A percentile compares a stretch with the other conserved stretches of the same genome.
These are phyloP conservation scores for Acomys russatus DNA, from an alignment of 2,797 vertebrate species.

Conservation along the genomic window DNA sequence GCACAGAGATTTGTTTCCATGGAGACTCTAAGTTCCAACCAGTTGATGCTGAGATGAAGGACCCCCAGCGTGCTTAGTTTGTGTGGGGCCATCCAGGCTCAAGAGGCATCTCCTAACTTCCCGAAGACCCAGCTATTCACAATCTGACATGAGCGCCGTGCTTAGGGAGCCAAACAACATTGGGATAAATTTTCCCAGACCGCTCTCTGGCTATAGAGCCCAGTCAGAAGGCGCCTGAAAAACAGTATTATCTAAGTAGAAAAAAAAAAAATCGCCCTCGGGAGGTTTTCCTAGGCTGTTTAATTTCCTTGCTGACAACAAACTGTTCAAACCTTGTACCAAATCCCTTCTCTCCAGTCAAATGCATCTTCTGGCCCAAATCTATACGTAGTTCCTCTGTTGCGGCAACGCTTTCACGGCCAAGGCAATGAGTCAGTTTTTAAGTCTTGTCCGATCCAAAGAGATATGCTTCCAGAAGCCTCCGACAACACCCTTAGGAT, in stretches of 20 bases:
- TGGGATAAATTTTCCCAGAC: constrained; percentile 15
- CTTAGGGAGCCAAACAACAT: constrained; percentile 16
- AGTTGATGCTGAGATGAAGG: background rate
- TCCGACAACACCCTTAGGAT: constrained; percentile 53
- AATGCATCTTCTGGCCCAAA: constrained; percentile 54
- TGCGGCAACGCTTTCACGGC: constrained; percentile 8
- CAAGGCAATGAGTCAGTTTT: constrained; percentile 49
- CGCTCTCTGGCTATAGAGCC: background rate
- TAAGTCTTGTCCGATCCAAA: constrained; percentile 31
- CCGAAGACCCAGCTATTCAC: background rate
- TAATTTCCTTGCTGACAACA: constrained; percentile 40
- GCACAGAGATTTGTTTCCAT: background rate
- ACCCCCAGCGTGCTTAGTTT: background rate
- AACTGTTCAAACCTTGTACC: constrained; percentile 8
- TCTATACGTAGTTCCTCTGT: background rate
- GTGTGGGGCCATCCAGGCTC: background rate
- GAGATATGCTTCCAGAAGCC: constrained; percentile 69
- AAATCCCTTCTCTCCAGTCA: constrained; percentile 52
- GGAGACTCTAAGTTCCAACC: background rate
- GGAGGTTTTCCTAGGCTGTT: constrained; percentile 29
- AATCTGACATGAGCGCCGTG: background rate
- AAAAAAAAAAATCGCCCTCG: constrained; percentile 27
- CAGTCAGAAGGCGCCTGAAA: constrained; percentile 2
- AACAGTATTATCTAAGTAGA: background rate
- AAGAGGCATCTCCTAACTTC: constrained; percentile 18